A percentile compares a stretch with the other conserved stretches of the same genome.
phyloP scores from a whole-genome alignment of 2,888 invertebrate genomes.

The Griposia aprilina region DNA sequence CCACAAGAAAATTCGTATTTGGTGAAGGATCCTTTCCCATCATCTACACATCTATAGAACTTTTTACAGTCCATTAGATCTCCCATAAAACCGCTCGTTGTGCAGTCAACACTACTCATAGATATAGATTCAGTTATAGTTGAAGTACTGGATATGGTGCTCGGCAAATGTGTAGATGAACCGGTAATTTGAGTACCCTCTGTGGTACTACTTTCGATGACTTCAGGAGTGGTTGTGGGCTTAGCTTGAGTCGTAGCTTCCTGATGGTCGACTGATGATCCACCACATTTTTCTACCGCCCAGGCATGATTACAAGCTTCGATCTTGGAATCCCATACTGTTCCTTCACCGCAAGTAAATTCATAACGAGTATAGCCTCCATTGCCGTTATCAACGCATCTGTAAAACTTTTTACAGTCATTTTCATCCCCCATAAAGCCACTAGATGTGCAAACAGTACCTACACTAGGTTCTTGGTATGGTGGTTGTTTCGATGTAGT shows the following conservation, averaged over 20 bases:
- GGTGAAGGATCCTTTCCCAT: slow-evolving; percentile 84
- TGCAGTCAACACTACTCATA: slow-evolving; percentile 58
- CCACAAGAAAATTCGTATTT: slow-evolving; percentile 91
- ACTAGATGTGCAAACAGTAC: slow-evolving; percentile 78
- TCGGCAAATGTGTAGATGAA: slow-evolving; percentile 24
- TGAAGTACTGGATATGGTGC: slow-evolving; percentile 24
- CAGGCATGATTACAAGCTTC: slow-evolving; percentile 91
- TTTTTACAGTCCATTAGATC: slow-evolving; percentile 90
- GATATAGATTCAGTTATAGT: slow-evolving; percentile 33
- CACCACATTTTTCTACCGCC: slow-evolving; percentile 82
- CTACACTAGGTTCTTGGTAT: slow-evolving; percentile 35
- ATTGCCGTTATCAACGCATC: slow-evolving; percentile 90
- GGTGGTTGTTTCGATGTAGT: slow-evolving; percentile 53
- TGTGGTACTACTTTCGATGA: slow-evolving; percentile 30
- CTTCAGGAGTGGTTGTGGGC: slow-evolving; percentile 16
- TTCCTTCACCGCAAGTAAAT: slow-evolving; percentile 91
- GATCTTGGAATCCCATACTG: slow-evolving; percentile 90
- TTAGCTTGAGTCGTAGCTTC: slow-evolving; percentile 39
- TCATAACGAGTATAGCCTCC: slow-evolving; percentile 87
- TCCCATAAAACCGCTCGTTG: slow-evolving; percentile 91
- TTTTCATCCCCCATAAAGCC: slow-evolving; percentile 90
- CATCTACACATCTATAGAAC: slow-evolving; percentile 92
- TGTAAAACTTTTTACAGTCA: slow-evolving; percentile 92
- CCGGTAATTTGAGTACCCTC: slow-evolving; percentile 17
- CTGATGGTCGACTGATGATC: slow-evolving; percentile 27